Evolutionary conservation across 1,140 invertebrate species (phyloP).

Genomic region (Brachionus koreanus): DNA sequence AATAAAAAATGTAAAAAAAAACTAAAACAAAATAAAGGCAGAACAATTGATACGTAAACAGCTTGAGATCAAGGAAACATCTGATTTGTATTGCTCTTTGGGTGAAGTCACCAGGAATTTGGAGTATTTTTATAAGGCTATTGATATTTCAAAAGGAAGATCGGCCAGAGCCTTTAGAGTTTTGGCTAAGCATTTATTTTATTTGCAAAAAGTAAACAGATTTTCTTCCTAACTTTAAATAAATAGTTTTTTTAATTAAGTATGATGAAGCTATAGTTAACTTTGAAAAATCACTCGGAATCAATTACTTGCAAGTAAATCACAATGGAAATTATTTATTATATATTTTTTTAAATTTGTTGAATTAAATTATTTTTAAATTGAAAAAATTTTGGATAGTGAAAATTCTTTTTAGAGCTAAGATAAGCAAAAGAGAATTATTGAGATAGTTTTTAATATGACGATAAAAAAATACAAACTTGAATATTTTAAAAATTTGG

Average conservation of each 20-base stretch:
- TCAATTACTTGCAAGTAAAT: slow-evolving; percentile 66
- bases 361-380: too few species aligned
- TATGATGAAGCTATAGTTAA: slow-evolving; percentile 53
- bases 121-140: slow-evolving; percentile 77
- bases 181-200: slow-evolving; percentile 34
- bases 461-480: too few species aligned
- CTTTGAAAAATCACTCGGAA: slow-evolving; percentile 74
- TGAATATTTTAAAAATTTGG: too few species aligned
- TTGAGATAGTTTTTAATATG: too few species aligned
- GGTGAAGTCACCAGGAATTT: slow-evolving; percentile 72
- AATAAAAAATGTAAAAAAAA: not conserved
- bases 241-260: slow-evolving; percentile 45
- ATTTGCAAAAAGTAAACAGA: not conserved
- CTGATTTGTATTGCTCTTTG: slow-evolving; percentile 80
- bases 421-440: too few species aligned
- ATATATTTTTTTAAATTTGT: slow-evolving; percentile 2
- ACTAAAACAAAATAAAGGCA: slow-evolving; percentile 62
- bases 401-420: too few species aligned
- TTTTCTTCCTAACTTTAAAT: slow-evolving; percentile 42
- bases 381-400: too few species aligned
- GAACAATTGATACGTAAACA: slow-evolving; percentile 80
- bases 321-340: not conserved
- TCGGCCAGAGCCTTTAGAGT: slow-evolving; percentile 47
- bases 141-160: slow-evolving; percentile 72
- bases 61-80: slow-evolving; percentile 72